Evolutionary conservation across 92 coral and sea anemone species (phyloP).

Genomic region (Diadumene lineata): DNA sequence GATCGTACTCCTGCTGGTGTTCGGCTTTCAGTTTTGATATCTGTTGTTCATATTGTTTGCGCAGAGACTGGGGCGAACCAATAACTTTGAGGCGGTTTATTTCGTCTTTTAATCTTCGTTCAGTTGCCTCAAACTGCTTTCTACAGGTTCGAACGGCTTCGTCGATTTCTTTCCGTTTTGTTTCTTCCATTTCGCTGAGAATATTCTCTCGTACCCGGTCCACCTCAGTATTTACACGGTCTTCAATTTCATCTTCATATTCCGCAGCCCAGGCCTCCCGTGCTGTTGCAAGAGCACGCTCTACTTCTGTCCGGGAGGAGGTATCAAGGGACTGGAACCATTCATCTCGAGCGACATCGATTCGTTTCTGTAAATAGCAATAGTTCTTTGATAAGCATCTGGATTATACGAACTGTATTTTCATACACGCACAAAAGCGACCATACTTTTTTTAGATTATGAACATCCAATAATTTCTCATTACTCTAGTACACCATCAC

Average conservation of each 20-base stretch:
- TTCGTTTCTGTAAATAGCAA: slow-evolving; percentile 51
- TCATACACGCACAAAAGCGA: too few relatives aligned
- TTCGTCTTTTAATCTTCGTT: slow-evolving; percentile 65
- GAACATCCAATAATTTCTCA: too few relatives aligned
- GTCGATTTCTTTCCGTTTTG: slow-evolving; percentile 54
- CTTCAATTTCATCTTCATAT: slow-evolving; percentile 65
- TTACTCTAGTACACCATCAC: too few relatives aligned
- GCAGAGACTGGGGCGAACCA: slow-evolving; percentile 26
- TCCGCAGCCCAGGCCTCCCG: slow-evolving; percentile 86
- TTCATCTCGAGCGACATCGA: slow-evolving; percentile 64
- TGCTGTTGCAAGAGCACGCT: slow-evolving; percentile 79
- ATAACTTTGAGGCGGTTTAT: slow-evolving; percentile 42
- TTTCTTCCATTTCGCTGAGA: slow-evolving; percentile 42
- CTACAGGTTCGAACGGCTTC: slow-evolving; percentile 55
- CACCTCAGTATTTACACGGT: slow-evolving; percentile 62
- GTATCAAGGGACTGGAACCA: slow-evolving; percentile 68
- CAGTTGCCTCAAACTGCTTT: slow-evolving; percentile 55
- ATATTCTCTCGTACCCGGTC: slow-evolving; percentile 56
- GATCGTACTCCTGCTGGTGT: slow-evolving; percentile 56
- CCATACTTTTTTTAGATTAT: too few relatives aligned
- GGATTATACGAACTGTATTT: too few relatives aligned
- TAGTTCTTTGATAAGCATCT: too few relatives aligned
- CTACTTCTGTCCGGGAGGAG: slow-evolving; percentile 69
- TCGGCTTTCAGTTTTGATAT: slow-evolving; percentile 42
- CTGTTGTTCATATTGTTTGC: slow-evolving; percentile 51